Percentiles rank a stretch among this genome's conserved stretches.
Conservation (phyloP, 2,888 invertebrate genomes). For the Plebejus anna region DNA sequence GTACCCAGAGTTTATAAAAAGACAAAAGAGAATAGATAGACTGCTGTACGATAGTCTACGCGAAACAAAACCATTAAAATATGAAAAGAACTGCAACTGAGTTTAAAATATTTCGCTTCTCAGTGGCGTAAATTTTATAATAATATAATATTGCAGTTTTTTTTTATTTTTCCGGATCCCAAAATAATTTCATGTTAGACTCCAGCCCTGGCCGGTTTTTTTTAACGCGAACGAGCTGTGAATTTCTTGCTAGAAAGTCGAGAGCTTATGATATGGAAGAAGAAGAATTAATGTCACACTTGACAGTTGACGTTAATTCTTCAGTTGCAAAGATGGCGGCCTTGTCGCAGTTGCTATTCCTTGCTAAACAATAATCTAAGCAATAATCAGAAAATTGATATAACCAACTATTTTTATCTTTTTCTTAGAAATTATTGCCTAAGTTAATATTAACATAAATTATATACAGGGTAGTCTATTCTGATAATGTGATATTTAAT, state of each 20-base stretch:
- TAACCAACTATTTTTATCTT: constrained; percentile 59
- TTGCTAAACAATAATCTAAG: constrained; percentile 77
- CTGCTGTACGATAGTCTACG: no score
- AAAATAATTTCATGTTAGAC: neutral
- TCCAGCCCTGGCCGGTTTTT: neutral
- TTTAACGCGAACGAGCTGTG: neutral
- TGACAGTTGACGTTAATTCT: constrained; percentile 45
- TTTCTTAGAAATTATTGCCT: constrained; percentile 38
- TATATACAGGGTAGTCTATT: constrained; percentile 56
- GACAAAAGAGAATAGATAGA: no score
- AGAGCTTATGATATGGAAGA: constrained; percentile 50
- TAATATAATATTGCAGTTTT: no score
- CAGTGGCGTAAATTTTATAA: no score
- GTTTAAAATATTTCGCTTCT: no score
- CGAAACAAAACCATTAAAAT: no score
- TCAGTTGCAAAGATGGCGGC: constrained; percentile 76
- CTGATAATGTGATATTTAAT: constrained; percentile 71
- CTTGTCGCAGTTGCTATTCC: constrained; percentile 77
- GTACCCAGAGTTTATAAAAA: no score
- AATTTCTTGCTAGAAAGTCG: neutral
- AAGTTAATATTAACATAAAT: constrained; percentile 45
- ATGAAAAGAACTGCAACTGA: no score
- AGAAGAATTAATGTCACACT: constrained; percentile 36
- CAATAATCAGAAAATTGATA: constrained; percentile 70
- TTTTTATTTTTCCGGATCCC: no score